These are phyloP conservation scores for Chromobotia macracanthus DNA, from an alignment of 2,797 vertebrate species.

Conservation along the genomic window DNA sequence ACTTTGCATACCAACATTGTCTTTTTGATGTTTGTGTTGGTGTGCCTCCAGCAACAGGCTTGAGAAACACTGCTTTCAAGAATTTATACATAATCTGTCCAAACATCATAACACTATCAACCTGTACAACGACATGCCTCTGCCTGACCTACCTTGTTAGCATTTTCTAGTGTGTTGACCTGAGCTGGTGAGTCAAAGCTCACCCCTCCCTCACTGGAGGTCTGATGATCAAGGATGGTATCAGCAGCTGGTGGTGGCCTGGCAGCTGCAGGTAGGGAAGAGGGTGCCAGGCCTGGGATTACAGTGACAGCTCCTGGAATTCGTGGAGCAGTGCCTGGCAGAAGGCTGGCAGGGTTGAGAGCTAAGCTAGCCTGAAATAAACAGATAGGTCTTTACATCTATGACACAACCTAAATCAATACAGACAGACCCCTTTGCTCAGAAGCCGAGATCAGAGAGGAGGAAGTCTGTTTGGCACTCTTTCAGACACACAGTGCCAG, in stretches of 20 bases:
- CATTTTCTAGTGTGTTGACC: slow-evolving; percentile 83
- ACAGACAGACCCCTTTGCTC: not conserved
- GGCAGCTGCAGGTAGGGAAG: slow-evolving; percentile 70
- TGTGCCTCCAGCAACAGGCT: too few species aligned
- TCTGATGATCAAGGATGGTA: slow-evolving; percentile 61
- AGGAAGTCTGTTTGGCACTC: slow-evolving; percentile 4
- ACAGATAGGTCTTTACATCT: slow-evolving; percentile 22
- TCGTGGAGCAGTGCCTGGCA: slow-evolving; percentile 80
- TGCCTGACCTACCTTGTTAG: slow-evolving; percentile 85
- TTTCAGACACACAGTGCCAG: not conserved
- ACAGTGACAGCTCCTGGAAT: slow-evolving; percentile 67
- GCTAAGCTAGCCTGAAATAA: slow-evolving; percentile 84
- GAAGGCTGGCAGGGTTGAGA: slow-evolving; percentile 87
- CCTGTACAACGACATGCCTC: not conserved
- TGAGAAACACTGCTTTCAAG: not conserved
- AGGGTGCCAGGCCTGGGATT: slow-evolving; percentile 66
- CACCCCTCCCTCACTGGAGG: slow-evolving; percentile 72
- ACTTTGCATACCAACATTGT: not conserved
- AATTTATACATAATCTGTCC: not conserved
- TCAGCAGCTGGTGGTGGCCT: slow-evolving; percentile 66
- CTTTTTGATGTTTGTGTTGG: too few species aligned
- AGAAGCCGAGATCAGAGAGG: slow-evolving; percentile 9
- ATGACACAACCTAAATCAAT: slow-evolving; percentile 11
- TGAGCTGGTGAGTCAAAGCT: slow-evolving; percentile 88
- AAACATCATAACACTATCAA: not conserved